A percentile compares a stretch with the other conserved stretches of the same genome.
phyloP scores from a whole-genome alignment of 2,888 invertebrate species.

The Conchocele bisecta region DNA sequence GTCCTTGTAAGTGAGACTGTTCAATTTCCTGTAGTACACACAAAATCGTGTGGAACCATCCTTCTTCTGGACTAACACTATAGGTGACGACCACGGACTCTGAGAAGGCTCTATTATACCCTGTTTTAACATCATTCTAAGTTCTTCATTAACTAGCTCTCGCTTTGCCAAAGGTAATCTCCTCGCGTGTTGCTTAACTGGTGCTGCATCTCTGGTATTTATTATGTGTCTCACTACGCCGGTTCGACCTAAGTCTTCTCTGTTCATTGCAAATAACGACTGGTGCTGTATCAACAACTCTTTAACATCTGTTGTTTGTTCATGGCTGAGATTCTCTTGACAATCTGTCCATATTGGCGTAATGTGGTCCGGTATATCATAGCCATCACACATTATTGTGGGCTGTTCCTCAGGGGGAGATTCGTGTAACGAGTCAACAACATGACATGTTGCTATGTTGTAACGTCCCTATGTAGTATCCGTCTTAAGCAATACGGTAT shows the following conservation, averaged over 20 bases:
- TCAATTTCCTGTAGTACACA: conserved; percentile 68
- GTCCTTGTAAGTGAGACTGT: conserved; percentile 41
- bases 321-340: neutral
- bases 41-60: conserved; percentile 66
- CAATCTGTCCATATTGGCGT: neutral
- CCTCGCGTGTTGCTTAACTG: conserved; percentile 12
- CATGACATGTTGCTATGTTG: too few relatives aligned
- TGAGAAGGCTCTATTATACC: conserved; percentile 58
- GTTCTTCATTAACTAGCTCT: conserved; percentile 1
- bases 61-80: conserved; percentile 80
- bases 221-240: neutral
- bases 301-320: neutral
- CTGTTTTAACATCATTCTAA: conserved; percentile 16
- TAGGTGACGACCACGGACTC: conserved; percentile 78
- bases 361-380: conserved; percentile 2
- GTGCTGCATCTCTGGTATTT: conserved; percentile 1
- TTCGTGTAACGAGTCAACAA: too few relatives aligned
- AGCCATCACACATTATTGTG: too few relatives aligned
- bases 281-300: neutral
- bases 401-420: too few relatives aligned
- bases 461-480: too few relatives aligned
- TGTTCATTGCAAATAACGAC: neutral
- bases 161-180: conserved; percentile 14
- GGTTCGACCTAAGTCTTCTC: conserved; percentile 4
- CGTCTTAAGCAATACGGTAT: too few relatives aligned